Percentiles rank a stretch among this genome's conserved stretches.
Conservation (phyloP, 2,888 invertebrate species). For the Anthrax anthrax region DNA sequence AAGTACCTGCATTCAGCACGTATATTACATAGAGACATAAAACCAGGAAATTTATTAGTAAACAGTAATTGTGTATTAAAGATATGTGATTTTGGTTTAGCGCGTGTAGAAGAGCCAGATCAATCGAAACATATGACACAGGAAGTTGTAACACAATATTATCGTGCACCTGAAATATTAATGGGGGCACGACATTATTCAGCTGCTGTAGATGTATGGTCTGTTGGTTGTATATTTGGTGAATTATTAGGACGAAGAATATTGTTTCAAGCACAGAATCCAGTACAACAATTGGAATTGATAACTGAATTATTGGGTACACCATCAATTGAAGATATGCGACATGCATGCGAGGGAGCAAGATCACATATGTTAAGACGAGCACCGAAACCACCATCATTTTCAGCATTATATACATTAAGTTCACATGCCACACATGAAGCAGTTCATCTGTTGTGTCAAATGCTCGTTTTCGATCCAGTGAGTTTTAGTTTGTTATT, state of each 20-base stretch:
- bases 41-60: slow-evolving; percentile 96
- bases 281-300: slow-evolving; percentile 92
- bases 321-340: slow-evolving; percentile 90
- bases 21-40: slow-evolving; percentile 97
- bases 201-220: slow-evolving; percentile 97
- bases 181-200: slow-evolving; percentile 98
- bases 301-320: slow-evolving; percentile 96
- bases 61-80: slow-evolving; percentile 99
- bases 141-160: slow-evolving; percentile 99
- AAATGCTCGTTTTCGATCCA: slow-evolving; percentile 98
- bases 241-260: slow-evolving; percentile 91
- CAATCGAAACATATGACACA: slow-evolving; percentile 94
- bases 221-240: slow-evolving; percentile 98
- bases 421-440: slow-evolving; percentile 92
- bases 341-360: slow-evolving; percentile 92
- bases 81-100: slow-evolving; percentile 99
- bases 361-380: slow-evolving; percentile 79
- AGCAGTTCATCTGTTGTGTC: slow-evolving; percentile 90
- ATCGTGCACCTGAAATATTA: slow-evolving; percentile 95
- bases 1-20: slow-evolving; percentile 98
- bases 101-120: slow-evolving; percentile 92
- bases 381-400: slow-evolving; percentile 75
- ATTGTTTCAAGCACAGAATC: slow-evolving; percentile 95
- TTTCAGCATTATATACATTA: slow-evolving; percentile 81
- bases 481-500: slow-evolving; percentile 40